These are phyloP conservation scores for Lepus europaeus DNA, from an alignment of 2,113 vertebrate species.

Conservation along the genomic window DNA sequence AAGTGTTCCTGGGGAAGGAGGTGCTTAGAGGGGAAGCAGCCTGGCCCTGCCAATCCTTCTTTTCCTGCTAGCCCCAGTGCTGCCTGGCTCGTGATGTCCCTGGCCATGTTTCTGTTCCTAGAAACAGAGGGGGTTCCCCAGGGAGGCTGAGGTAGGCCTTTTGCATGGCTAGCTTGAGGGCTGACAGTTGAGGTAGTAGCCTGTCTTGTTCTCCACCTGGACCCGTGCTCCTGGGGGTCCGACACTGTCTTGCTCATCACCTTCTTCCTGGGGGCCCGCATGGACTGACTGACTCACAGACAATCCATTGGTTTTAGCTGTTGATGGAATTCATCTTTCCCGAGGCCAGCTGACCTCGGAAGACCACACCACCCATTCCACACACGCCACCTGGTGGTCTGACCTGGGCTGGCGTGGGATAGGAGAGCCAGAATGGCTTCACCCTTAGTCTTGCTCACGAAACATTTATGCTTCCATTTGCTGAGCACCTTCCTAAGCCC, in stretches of 20 bases:
- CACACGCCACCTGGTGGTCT: background rate
- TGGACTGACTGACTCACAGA: background rate
- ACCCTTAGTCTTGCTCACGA: background rate
- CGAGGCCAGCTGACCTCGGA: background rate
- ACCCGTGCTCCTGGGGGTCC: background rate
- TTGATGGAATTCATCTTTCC: background rate
- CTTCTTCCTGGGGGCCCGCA: background rate
- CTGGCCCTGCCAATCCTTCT: background rate
- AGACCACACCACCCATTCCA: background rate
- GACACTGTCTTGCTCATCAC: background rate
- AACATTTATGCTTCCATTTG: background rate
- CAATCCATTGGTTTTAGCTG: background rate
- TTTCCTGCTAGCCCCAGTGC: background rate
- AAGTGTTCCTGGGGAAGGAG: background rate
- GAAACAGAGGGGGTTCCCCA: background rate
- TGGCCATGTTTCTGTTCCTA: background rate
- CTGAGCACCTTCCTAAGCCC: background rate
- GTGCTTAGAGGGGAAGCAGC: background rate
- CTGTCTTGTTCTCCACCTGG: background rate
- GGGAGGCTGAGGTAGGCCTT: background rate
- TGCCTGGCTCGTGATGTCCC: background rate
- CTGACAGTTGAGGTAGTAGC: background rate
- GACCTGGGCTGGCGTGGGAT: background rate
- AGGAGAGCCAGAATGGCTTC: background rate
- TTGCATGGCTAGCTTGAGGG: background rate